These are phyloP conservation scores for Sphinx pinastri DNA, from an alignment of 2,888 invertebrate genomes.

Conservation along the genomic window DNA sequence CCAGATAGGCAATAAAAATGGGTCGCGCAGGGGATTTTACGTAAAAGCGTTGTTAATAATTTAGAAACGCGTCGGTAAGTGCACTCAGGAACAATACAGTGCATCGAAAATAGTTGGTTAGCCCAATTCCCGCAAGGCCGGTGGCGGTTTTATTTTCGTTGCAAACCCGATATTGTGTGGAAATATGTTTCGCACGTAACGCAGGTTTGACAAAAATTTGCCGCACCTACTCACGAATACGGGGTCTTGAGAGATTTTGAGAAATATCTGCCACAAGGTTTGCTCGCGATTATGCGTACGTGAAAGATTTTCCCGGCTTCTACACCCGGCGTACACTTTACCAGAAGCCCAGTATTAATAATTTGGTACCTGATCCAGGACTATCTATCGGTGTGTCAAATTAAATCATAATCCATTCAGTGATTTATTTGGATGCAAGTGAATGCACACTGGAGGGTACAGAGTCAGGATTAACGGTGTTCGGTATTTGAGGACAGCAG, in stretches of 20 bases:
- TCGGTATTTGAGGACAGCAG: conserved; percentile 5
- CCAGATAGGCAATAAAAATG: neutral
- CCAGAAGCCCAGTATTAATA: too few relatives aligned
- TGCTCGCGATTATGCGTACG: too few relatives aligned
- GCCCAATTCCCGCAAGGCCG: conserved; percentile 55
- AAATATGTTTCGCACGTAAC: conserved; percentile 15
- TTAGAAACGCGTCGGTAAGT: conserved; percentile 21
- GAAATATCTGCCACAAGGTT: too few relatives aligned
- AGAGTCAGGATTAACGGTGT: conserved; percentile 5
- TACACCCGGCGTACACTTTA: too few relatives aligned
- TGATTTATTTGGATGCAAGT: conserved; percentile 4
- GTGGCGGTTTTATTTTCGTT: conserved; percentile 49
- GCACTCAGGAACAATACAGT: conserved; percentile 43
- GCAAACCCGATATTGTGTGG: conserved; percentile 28
- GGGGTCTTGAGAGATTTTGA: neutral
- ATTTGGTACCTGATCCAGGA: too few relatives aligned
- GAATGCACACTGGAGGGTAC: neutral
- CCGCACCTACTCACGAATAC: neutral
- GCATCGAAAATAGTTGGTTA: conserved; percentile 62
- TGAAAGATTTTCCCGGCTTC: too few relatives aligned
- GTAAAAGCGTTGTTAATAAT: neutral
- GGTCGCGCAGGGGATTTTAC: neutral
- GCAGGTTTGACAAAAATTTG: neutral
- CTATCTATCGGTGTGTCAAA: too few relatives aligned
- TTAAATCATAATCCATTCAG: too few relatives aligned